Evolutionary conservation across 2,888 invertebrate genomes (phyloP).

Genomic region (Heliconius ismenius): DNA sequence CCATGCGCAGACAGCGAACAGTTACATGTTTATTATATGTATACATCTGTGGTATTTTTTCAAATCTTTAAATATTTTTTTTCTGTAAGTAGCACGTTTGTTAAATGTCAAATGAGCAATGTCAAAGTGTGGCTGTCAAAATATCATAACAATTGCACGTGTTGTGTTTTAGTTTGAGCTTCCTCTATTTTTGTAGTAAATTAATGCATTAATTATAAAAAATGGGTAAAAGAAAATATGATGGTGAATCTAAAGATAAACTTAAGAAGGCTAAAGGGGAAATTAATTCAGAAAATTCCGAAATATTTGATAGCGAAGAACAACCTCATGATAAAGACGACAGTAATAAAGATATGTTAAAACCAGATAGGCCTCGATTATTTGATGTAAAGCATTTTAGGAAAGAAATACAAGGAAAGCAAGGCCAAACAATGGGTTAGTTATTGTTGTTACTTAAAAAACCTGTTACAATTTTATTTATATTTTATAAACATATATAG

Average conservation of each 20-base stretch:
- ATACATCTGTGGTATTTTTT: not conserved
- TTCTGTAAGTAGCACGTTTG: not conserved
- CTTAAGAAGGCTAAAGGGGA: slow-evolving; percentile 57
- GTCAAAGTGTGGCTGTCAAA: slow-evolving; percentile 3
- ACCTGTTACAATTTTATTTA: not conserved
- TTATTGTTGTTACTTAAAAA: slow-evolving; percentile 9
- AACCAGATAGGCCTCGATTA: slow-evolving; percentile 53
- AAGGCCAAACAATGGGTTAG: slow-evolving; percentile 82
- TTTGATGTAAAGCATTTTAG: slow-evolving; percentile 84
- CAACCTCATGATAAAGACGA: slow-evolving; percentile 60
- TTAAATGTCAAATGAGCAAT: slow-evolving; percentile 1
- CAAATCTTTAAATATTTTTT: not conserved
- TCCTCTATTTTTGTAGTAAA: not conserved
- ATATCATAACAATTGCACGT: slow-evolving; percentile 50
- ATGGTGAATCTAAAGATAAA: slow-evolving; percentile 50
- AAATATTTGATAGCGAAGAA: slow-evolving; percentile 45
- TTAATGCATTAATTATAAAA: not conserved
- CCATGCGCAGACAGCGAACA: not conserved
- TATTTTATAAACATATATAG: not conserved
- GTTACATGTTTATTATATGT: not conserved
- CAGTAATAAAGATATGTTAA: slow-evolving; percentile 44
- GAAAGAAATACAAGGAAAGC: slow-evolving; percentile 76
- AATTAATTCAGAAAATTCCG: slow-evolving; percentile 47
- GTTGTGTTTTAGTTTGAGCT: slow-evolving; percentile 9
- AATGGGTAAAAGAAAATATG: slow-evolving; percentile 72